Conservation (phyloP, 2,888 invertebrate genomes). For the Thecocarcelia acutangulata region DNA sequence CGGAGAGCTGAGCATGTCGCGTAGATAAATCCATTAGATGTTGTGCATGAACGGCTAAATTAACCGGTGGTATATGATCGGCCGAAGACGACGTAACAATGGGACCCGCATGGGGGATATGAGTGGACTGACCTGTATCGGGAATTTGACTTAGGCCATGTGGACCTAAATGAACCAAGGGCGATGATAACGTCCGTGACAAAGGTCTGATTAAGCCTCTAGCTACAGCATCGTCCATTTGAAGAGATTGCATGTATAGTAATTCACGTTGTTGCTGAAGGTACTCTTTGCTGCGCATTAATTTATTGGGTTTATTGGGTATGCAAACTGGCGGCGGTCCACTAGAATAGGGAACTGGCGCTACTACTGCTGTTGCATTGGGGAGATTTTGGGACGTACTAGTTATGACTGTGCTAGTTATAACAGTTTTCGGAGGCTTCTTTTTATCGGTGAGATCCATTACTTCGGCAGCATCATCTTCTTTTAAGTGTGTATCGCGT, state of each 20-base stretch:
- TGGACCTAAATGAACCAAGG: conserved; percentile 88
- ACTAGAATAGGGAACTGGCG: conserved; percentile 40
- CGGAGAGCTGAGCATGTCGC: conserved; percentile 54
- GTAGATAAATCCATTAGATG: conserved; percentile 65
- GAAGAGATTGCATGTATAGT: conserved; percentile 84
- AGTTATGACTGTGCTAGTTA: conserved; percentile 82
- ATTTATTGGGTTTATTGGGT: conserved; percentile 69
- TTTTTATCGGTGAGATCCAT: conserved; percentile 90
- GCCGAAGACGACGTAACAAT: conserved; percentile 79
- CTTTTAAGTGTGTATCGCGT: conserved; percentile 84
- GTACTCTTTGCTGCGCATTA: conserved; percentile 83
- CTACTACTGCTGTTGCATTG: conserved; percentile 81
- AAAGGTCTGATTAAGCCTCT: conserved; percentile 84
- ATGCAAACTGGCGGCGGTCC: conserved; percentile 71
- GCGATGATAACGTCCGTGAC: conserved; percentile 92
- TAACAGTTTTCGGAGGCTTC: conserved; percentile 82
- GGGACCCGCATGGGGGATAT: conserved; percentile 74
- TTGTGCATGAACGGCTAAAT: conserved; percentile 77
- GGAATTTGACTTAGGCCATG: conserved; percentile 79
- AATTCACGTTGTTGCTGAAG: conserved; percentile 86
- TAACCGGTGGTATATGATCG: conserved; percentile 81
- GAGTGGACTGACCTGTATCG: conserved; percentile 78
- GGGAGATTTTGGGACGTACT: conserved; percentile 81
- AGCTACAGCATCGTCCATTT: conserved; percentile 79
- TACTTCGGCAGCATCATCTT: conserved; percentile 84